phyloP scores from a whole-genome alignment of 2,888 invertebrate genomes.

The Hydropsyche betteni region DNA sequence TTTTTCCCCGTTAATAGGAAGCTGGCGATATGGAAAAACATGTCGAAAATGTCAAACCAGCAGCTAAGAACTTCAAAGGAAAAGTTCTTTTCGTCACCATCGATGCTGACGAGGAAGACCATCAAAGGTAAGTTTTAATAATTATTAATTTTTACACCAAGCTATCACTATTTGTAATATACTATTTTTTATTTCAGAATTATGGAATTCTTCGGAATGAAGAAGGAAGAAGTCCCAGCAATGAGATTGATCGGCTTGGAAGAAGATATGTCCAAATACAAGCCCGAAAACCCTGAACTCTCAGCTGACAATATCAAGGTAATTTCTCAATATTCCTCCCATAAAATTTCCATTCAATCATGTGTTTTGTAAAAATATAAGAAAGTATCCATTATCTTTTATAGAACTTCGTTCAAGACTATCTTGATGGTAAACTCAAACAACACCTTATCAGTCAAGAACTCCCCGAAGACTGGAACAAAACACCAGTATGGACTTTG shows the following conservation, averaged over 20 bases:
- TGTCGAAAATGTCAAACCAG: conserved; percentile 78
- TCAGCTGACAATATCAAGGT: conserved; percentile 73
- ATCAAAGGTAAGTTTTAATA: conserved; percentile 68
- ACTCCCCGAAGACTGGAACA: conserved; percentile 97
- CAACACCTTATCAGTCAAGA: conserved; percentile 95
- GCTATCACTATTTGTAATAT: neutral
- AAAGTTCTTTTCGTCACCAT: conserved; percentile 95
- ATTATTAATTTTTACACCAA: neutral
- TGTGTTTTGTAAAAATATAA: neutral
- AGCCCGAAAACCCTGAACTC: conserved; percentile 81
- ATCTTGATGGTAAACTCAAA: conserved; percentile 92
- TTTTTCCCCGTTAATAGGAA: conserved; percentile 60
- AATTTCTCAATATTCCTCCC: neutral
- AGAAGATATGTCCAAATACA: conserved; percentile 98
- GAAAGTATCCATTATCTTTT: conserved; percentile 51
- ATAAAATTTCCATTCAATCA: neutral
- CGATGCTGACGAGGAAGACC: conserved; percentile 94
- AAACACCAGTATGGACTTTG: conserved; percentile 88
- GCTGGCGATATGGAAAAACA: conserved; percentile 84
- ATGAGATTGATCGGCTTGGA: conserved; percentile 93
- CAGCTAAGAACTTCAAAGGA: conserved; percentile 91
- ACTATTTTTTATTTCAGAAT: conserved; percentile 69
- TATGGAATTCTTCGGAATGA: conserved; percentile 99
- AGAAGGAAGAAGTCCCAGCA: conserved; percentile 89
- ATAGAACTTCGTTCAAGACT: conserved; percentile 84